phyloP scores from a whole-genome alignment of 2,113 vertebrate genomes.

The Himantopus leucocephalus region DNA sequence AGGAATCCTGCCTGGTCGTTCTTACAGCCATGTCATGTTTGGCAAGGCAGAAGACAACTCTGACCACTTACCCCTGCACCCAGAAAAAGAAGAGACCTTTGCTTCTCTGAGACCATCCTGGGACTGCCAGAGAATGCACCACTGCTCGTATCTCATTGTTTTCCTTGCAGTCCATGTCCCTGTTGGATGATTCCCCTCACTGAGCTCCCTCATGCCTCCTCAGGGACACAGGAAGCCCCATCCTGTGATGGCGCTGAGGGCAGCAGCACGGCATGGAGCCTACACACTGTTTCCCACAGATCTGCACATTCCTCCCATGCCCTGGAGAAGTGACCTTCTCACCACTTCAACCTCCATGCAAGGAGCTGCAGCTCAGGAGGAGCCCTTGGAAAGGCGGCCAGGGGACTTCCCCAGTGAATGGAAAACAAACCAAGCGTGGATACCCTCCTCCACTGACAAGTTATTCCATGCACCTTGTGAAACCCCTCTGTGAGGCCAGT shows the following conservation, averaged over 20 bases:
- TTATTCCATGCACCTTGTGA: not conserved
- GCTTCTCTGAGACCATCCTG: not conserved
- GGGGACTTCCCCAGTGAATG: not conserved
- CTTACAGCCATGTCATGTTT: not conserved
- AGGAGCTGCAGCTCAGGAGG: not conserved
- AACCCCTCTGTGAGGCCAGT: not conserved
- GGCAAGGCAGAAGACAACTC: not conserved
- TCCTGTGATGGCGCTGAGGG: fast-evolving
- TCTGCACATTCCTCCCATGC: not conserved
- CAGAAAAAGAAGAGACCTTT: not conserved
- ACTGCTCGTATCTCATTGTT: not conserved
- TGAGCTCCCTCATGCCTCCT: not conserved
- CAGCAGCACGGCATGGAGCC: not conserved
- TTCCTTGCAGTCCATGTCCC: not conserved
- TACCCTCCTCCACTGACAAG: fast-evolving
- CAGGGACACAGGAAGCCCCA: not conserved
- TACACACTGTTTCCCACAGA: not conserved
- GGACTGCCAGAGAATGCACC: not conserved
- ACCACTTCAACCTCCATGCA: not conserved
- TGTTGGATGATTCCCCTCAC: not conserved
- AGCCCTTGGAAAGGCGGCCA: not conserved
- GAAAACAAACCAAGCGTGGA: not conserved
- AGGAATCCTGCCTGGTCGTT: not conserved
- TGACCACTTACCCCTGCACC: not conserved
- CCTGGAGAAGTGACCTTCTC: not conserved